Percentiles rank a stretch among this genome's conserved stretches.
These are phyloP conservation scores for Neodiprion fabricii DNA, from an alignment of 1,140 invertebrate genomes.

Conservation along the genomic window DNA sequence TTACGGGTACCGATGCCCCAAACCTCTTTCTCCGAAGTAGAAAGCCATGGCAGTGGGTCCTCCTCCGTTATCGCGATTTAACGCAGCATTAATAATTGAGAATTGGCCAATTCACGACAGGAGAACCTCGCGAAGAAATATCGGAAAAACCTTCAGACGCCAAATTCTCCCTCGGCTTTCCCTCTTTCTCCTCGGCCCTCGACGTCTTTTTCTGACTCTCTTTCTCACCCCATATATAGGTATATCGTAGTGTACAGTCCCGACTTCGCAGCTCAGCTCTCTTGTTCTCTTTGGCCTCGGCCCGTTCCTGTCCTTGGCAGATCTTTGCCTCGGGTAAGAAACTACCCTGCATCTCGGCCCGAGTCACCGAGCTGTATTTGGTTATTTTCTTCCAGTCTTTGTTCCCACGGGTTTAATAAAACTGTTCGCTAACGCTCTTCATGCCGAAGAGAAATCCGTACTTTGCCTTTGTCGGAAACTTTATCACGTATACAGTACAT, in stretches of 20 bases:
- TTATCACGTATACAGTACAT: too few relatives aligned
- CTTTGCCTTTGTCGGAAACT: not conserved
- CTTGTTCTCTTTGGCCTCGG: not conserved
- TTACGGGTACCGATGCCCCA: not conserved
- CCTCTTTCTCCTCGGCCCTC: not conserved
- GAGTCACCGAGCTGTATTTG: conserved; percentile 4
- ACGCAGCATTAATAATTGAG: conserved; percentile 5
- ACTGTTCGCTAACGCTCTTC: not conserved
- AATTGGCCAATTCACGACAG: conserved; percentile 3
- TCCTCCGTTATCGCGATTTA: conserved; percentile 2
- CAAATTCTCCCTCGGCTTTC: not conserved
- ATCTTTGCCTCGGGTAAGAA: conserved; percentile 1
- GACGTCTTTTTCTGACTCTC: not conserved
- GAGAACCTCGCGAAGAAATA: not conserved
- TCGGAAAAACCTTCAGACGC: not conserved
- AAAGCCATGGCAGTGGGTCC: not conserved
- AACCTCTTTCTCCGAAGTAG: too few relatives aligned
- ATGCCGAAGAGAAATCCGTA: not conserved
- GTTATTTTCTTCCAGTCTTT: conserved; percentile 4
- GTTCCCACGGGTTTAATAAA: conserved; percentile 7
- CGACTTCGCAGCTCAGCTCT: not conserved
- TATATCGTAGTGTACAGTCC: not conserved
- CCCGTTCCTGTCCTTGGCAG: not conserved
- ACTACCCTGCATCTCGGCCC: not conserved
- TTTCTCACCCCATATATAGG: not conserved